Conservation (phyloP, 2,888 invertebrate species). For the Trypoxylon attenuatum region DNA sequence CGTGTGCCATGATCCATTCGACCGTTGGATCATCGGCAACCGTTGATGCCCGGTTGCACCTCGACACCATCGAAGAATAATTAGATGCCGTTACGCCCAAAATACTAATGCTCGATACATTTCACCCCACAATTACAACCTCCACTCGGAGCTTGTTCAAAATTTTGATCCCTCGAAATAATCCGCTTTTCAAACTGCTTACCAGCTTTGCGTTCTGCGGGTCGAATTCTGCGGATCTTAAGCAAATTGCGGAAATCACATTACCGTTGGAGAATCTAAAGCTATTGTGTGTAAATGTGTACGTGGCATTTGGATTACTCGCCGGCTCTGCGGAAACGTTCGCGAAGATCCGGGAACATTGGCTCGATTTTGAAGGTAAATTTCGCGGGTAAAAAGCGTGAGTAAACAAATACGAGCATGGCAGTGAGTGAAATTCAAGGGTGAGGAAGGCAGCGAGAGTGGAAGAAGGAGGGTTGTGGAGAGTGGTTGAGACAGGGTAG, state of each 20-base stretch:
- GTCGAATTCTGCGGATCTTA: too few relatives aligned
- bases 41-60: neutral
- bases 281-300: too few relatives aligned
- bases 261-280: too few relatives aligned
- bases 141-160: too few relatives aligned
- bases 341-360: neutral
- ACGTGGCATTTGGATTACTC: too few relatives aligned
- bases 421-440: slow-evolving; percentile 27
- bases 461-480: slow-evolving; percentile 36
- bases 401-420: slow-evolving; percentile 41
- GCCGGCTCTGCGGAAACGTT: too few relatives aligned
- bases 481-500: slow-evolving; percentile 38
- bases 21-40: slow-evolving; percentile 30
- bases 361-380: slow-evolving; percentile 6
- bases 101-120: too few relatives aligned
- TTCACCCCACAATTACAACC: too few relatives aligned
- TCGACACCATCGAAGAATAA: slow-evolving; percentile 2
- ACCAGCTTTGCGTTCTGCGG: too few relatives aligned
- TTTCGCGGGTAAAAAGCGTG: slow-evolving; percentile 30
- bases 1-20: slow-evolving; percentile 24
- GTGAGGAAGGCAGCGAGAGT: slow-evolving; percentile 27
- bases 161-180: too few relatives aligned
- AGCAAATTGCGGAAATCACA: too few relatives aligned
- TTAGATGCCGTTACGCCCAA: neutral
- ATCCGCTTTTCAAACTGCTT: too few relatives aligned